A percentile compares a stretch with the other conserved stretches of the same genome.
Evolutionary conservation across 1,140 invertebrate genomes (phyloP).

Genomic region (Penaeus chinensis): DNA sequence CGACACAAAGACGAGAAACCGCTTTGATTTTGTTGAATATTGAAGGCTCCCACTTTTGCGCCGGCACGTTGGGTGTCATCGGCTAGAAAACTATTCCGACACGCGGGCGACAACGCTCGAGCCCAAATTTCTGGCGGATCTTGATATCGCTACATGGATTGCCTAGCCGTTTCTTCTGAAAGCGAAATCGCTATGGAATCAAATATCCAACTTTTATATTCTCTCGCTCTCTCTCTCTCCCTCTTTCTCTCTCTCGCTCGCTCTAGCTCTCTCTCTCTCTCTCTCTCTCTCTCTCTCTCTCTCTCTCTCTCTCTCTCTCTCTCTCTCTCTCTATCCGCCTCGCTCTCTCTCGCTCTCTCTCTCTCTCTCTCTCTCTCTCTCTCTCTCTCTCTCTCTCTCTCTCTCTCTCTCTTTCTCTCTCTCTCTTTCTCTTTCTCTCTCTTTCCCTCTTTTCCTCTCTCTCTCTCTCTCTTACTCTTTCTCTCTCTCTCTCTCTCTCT

Average conservation of each 20-base stretch:
- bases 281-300: background rate
- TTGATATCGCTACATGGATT: no score
- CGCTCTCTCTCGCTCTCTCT: background rate
- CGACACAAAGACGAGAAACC: no score
- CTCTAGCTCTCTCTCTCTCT: background rate
- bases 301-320: background rate
- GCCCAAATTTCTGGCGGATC: no score
- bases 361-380: background rate
- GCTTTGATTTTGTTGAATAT: no score
- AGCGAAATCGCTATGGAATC: no score
- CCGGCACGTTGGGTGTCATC: no score
- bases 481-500: background rate
- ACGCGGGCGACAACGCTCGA: no score
- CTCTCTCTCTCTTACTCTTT: constrained; percentile 15
- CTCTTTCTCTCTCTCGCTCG: background rate
- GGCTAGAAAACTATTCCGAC: no score
- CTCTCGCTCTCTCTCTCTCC: background rate
- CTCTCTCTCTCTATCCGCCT: background rate
- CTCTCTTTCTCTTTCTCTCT: background rate
- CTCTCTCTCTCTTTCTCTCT: background rate
- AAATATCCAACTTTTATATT: no score
- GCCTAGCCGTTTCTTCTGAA: no score
- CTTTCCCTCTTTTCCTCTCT: background rate
- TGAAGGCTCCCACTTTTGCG: no score
- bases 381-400: background rate